phyloP scores from a whole-genome alignment of 2,797 vertebrate species.

The Gobionotothen gibberifrons region DNA sequence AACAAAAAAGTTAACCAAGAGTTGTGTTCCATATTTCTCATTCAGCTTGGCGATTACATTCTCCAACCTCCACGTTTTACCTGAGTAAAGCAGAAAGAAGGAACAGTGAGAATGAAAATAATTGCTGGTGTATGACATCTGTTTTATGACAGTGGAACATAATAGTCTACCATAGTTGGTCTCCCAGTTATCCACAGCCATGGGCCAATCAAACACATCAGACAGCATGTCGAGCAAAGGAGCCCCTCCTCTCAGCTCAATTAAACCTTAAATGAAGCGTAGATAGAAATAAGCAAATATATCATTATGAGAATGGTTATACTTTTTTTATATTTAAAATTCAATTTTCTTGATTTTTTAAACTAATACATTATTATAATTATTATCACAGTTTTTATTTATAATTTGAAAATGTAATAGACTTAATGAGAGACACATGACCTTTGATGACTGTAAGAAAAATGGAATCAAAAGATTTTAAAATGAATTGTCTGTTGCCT shows the following conservation, averaged over 20 bases:
- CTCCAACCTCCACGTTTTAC: constrained; percentile 88
- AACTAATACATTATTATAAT: neutral
- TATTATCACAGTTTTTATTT: neutral
- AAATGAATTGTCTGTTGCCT: constrained; percentile 10
- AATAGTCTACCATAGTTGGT: constrained; percentile 80
- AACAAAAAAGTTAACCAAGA: constrained; percentile 92
- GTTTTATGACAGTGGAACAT: constrained; percentile 1
- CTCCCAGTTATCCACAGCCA: constrained; percentile 90
- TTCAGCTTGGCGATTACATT: constrained; percentile 89
- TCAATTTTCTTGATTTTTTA: neutral
- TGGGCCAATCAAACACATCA: constrained; percentile 91
- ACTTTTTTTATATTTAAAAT: too few species aligned
- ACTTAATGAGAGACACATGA: neutral
- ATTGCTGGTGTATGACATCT: neutral
- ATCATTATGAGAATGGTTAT: neutral
- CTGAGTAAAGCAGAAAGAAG: constrained; percentile 71
- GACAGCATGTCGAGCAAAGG: constrained; percentile 88
- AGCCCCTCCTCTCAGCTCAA: constrained; percentile 88
- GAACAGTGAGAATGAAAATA: neutral
- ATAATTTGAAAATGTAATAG: constrained; percentile 10
- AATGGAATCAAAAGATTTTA: neutral
- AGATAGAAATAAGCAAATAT: constrained; percentile 18
- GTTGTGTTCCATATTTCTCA: constrained; percentile 91
- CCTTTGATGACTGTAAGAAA: constrained; percentile 16
- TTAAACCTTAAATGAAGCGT: constrained; percentile 81